Percentiles rank a stretch among this genome's conserved stretches.
Evolutionary conservation across 2,113 vertebrate species (phyloP).

Genomic region (Macquaria ambigua): DNA sequence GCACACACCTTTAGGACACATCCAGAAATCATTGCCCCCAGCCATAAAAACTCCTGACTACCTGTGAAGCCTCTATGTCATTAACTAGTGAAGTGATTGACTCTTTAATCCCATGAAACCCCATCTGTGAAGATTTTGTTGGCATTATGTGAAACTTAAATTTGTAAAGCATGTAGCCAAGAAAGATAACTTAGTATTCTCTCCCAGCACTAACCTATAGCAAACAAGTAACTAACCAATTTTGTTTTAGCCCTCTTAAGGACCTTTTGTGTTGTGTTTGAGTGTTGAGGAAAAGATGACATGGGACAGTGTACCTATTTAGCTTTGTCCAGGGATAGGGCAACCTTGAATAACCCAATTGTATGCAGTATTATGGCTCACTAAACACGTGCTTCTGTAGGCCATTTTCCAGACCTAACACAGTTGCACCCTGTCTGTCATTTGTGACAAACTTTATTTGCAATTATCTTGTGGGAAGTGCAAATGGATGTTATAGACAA

Average conservation of each 20-base stretch:
- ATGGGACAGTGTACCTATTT: not conserved
- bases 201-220: not conserved
- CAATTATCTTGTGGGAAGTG: not conserved
- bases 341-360: not conserved
- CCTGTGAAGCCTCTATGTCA: not conserved
- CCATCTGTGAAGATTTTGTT: not conserved
- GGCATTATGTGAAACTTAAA: no score
- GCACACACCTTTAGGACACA: not conserved
- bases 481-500: constrained; percentile 11
- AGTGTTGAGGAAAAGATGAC: not conserved
- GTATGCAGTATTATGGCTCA: not conserved
- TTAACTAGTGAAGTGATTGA: not conserved
- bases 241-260: not conserved
- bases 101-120: no score
- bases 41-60: not conserved
- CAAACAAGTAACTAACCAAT: not conserved
- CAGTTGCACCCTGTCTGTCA: not conserved
- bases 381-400: not conserved
- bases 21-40: not conserved
- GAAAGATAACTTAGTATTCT: not conserved
- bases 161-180: not conserved
- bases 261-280: not conserved
- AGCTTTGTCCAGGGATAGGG: no score
- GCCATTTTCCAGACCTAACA: not conserved
- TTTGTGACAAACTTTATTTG: not conserved